Conservation (phyloP, 2,888 invertebrate species). For the Bursaphelenchus okinawaensis region DNA sequence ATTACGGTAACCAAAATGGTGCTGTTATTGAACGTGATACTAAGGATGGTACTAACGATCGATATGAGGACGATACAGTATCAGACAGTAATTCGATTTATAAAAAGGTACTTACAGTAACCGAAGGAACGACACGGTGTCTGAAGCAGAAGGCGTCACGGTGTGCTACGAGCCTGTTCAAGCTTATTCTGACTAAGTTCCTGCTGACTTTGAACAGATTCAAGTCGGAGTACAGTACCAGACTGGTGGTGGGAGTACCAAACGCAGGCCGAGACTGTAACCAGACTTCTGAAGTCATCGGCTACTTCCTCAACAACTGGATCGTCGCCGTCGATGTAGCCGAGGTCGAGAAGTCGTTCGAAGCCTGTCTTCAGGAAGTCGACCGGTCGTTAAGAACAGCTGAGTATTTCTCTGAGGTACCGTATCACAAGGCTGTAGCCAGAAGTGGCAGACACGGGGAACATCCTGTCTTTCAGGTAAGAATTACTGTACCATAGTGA, state of each 20-base stretch:
- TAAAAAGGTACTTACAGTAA: neutral
- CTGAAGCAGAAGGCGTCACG: neutral
- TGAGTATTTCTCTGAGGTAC: conserved; percentile 22
- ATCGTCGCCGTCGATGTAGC: conserved; percentile 4
- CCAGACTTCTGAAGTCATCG: conserved; percentile 35
- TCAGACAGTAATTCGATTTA: no score
- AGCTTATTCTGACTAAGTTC: neutral
- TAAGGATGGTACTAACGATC: neutral
- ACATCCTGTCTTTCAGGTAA: conserved; percentile 17
- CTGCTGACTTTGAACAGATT: neutral
- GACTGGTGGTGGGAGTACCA: conserved; percentile 38
- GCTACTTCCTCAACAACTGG: conserved; percentile 46
- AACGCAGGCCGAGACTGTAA: conserved; percentile 37
- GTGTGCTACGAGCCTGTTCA: neutral
- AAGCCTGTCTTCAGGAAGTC: conserved; percentile 9
- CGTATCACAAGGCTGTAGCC: conserved; percentile 26
- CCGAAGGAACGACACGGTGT: neutral
- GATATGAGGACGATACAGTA: neutral
- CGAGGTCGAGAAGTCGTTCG: neutral
- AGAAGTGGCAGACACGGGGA: neutral
- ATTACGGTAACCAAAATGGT: neutral
- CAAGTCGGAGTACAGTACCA: conserved; percentile 14
- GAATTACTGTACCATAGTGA: no score
- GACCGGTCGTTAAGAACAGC: conserved; percentile 18
- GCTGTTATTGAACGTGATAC: neutral